Percentiles rank a stretch among this genome's conserved stretches.
These are phyloP conservation scores for Origma solitaria DNA, from an alignment of 2,113 vertebrate genomes.

Conservation along the genomic window DNA sequence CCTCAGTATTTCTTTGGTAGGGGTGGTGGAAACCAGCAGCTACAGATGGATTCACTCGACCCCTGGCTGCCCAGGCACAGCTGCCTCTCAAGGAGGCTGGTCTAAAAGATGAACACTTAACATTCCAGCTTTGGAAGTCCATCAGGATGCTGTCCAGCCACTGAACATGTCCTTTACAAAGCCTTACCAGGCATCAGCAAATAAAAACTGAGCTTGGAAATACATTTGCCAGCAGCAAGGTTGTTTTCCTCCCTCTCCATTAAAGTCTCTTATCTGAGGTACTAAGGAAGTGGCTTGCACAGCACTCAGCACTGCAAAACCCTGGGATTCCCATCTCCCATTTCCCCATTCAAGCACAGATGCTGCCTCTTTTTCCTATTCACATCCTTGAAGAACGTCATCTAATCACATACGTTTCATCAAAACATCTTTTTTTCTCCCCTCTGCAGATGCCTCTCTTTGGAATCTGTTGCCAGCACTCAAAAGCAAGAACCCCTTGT, in stretches of 20 bases:
- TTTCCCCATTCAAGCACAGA: slow-evolving; percentile 32
- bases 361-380: slow-evolving; percentile 18
- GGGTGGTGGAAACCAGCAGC: neutral
- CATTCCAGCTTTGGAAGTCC: neutral
- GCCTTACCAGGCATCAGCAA: neutral
- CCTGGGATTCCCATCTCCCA: slow-evolving; percentile 30
- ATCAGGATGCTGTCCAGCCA: neutral
- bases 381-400: neutral
- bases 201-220: neutral
- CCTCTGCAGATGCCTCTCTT: slow-evolving; percentile 1
- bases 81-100: neutral
- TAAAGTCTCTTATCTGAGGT: slow-evolving; percentile 18
- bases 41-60: neutral
- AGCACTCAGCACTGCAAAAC: neutral
- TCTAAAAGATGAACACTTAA: neutral
- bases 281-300: slow-evolving; percentile 1
- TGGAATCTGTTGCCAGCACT: neutral
- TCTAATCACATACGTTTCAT: slow-evolving; percentile 20
- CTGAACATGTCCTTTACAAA: neutral
- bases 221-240: neutral
- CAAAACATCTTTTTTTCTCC: neutral
- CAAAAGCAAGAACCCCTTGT: neutral
- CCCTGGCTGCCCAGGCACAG: neutral
- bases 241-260: neutral
- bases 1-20: neutral